A percentile compares a stretch with the other conserved stretches of the same genome.
Conservation (phyloP, 2,888 invertebrate species). For the Eristalis pertinax region DNA sequence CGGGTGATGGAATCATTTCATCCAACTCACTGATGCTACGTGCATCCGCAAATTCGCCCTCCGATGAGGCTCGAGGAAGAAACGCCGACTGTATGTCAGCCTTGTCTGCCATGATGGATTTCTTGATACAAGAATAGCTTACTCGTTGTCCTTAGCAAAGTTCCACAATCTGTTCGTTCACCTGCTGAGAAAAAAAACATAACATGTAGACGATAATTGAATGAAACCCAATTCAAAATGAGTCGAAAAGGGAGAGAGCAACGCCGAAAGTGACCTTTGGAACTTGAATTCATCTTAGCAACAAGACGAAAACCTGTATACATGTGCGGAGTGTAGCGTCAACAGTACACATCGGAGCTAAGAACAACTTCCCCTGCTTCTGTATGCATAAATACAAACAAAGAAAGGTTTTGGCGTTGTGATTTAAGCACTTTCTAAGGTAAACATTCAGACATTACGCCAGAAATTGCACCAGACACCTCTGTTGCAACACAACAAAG, state of each 20-base stretch:
- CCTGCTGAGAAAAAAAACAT: slow-evolving; percentile 24
- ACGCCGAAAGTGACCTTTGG: slow-evolving; percentile 53
- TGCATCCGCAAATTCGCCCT: slow-evolving; percentile 73
- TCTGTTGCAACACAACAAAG: slow-evolving; percentile 27
- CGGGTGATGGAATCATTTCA: slow-evolving; percentile 73
- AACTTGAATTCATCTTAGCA: slow-evolving; percentile 32
- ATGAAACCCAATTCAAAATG: background rate
- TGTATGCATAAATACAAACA: background rate
- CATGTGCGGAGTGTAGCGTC: background rate
- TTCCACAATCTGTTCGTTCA: slow-evolving; percentile 9
- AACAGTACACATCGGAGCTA: background rate
- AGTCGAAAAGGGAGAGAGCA: background rate
- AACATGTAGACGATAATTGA: slow-evolving; percentile 1
- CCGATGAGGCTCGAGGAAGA: slow-evolving; percentile 71
- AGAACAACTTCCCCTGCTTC: background rate
- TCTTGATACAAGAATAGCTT: background rate
- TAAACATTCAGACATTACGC: slow-evolving; percentile 1
- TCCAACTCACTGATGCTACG: slow-evolving; percentile 72
- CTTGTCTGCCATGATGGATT: slow-evolving; percentile 49
- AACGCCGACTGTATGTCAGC: slow-evolving; percentile 31
- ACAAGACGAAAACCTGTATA: slow-evolving; percentile 19
- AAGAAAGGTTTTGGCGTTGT: background rate
- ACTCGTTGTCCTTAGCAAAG: slow-evolving; percentile 11
- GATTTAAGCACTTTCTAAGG: slow-evolving; percentile 5
- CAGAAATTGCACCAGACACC: slow-evolving; percentile 9